phyloP scores from a whole-genome alignment of 1,140 invertebrate genomes.

The Stratiolaelaps scimitus region DNA sequence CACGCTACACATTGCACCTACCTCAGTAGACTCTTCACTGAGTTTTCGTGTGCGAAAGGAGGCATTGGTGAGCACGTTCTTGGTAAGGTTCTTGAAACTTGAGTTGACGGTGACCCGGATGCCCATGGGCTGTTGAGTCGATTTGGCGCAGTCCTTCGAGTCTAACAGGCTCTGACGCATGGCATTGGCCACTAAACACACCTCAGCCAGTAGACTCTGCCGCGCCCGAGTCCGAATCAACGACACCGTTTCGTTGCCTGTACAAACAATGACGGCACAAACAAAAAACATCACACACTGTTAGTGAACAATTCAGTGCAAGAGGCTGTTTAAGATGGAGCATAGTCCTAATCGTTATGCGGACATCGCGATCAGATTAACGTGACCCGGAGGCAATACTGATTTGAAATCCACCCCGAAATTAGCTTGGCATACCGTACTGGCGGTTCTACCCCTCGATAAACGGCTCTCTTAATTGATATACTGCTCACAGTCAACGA shows the following conservation, averaged over 20 bases:
- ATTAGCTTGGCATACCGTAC: too few relatives aligned
- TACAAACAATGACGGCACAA: background rate
- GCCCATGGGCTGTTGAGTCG: constrained; percentile 7
- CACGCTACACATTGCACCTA: background rate
- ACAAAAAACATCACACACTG: too few relatives aligned
- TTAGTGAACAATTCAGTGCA: too few relatives aligned
- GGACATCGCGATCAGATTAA: too few relatives aligned
- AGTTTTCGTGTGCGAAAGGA: constrained; percentile 25
- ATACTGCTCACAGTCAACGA: too few relatives aligned
- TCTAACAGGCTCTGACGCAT: constrained; percentile 15
- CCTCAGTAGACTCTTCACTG: constrained; percentile 15
- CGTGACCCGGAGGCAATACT: too few relatives aligned
- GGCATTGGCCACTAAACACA: constrained; percentile 20
- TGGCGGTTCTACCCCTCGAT: too few relatives aligned
- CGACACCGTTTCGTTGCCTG: constrained; percentile 23
- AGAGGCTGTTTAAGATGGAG: too few relatives aligned
- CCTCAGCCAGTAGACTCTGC: constrained; percentile 6
- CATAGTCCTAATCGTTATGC: too few relatives aligned
- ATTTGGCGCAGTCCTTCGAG: constrained; percentile 9
- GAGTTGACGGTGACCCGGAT: constrained; percentile 17
- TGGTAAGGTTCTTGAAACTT: constrained; percentile 29
- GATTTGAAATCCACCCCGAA: too few relatives aligned
- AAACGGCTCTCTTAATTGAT: too few relatives aligned
- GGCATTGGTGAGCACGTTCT: constrained; percentile 28
- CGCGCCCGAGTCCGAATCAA: constrained; percentile 12